These are phyloP conservation scores for Alosa sapidissima DNA, from an alignment of 2,797 vertebrate genomes.

Conservation along the genomic window DNA sequence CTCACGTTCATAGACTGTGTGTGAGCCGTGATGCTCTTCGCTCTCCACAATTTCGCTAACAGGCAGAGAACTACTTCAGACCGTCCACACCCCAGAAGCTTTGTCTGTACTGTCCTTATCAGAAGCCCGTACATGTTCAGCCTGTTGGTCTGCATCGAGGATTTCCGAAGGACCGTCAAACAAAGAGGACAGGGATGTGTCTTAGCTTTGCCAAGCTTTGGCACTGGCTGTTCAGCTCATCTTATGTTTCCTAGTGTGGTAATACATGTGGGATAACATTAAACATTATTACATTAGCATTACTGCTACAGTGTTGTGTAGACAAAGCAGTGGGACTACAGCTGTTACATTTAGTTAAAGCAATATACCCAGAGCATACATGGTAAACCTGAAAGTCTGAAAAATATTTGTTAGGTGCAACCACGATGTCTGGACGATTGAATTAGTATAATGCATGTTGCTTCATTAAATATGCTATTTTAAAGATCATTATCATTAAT, in stretches of 20 bases:
- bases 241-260: neutral
- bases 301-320: too few relatives aligned
- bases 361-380: too few relatives aligned
- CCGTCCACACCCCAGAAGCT: slow-evolving; percentile 18
- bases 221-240: neutral
- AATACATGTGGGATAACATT: neutral
- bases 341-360: too few relatives aligned
- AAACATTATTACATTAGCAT: too few relatives aligned
- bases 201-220: neutral
- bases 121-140: neutral
- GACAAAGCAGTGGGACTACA: too few relatives aligned
- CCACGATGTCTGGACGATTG: too few relatives aligned
- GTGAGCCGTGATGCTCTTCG: neutral
- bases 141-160: slow-evolving; percentile 15
- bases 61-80: neutral
- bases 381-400: too few relatives aligned
- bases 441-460: too few relatives aligned
- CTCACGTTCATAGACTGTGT: neutral
- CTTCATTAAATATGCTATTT: too few relatives aligned
- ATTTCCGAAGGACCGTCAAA: neutral
- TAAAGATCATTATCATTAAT: too few relatives aligned
- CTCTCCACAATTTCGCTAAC: neutral
- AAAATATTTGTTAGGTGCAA: too few relatives aligned
- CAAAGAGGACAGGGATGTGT: neutral
- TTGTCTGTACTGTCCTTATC: slow-evolving; percentile 12